A percentile compares a stretch with the other conserved stretches of the same genome.
These are phyloP conservation scores for Hirtodrosophila trivittata DNA, from an alignment of 2,888 invertebrate genomes.

Conservation along the genomic window DNA sequence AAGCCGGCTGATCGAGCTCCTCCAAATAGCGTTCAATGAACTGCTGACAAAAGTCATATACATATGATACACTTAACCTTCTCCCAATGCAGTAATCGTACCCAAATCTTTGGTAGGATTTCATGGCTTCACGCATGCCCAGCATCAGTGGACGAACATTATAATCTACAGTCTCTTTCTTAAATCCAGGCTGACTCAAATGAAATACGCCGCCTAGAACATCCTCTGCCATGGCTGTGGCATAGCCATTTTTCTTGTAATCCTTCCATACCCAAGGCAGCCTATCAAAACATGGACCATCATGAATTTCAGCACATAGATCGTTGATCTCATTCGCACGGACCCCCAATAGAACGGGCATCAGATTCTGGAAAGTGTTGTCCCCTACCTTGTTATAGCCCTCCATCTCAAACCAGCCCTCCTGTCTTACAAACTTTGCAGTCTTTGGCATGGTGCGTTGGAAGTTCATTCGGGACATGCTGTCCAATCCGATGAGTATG, in stretches of 20 bases:
- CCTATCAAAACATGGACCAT: slow-evolving; percentile 85
- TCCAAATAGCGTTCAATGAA: slow-evolving; percentile 86
- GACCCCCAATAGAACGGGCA: slow-evolving; percentile 89
- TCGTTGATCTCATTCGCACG: neutral
- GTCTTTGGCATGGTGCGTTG: slow-evolving; percentile 89
- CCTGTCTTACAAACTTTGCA: slow-evolving; percentile 86
- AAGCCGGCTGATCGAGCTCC: slow-evolving; percentile 84
- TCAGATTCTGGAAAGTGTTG: slow-evolving; percentile 93
- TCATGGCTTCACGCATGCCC: slow-evolving; percentile 85
- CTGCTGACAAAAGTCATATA: slow-evolving; percentile 87
- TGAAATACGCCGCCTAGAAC: slow-evolving; percentile 78
- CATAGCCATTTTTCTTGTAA: slow-evolving; percentile 88
- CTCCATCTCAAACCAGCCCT: slow-evolving; percentile 87
- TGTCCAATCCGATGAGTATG: slow-evolving; percentile 92
- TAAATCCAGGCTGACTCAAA: slow-evolving; percentile 84
- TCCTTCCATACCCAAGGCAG: slow-evolving; percentile 90
- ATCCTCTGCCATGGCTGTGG: slow-evolving; percentile 91
- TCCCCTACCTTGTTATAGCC: slow-evolving; percentile 91
- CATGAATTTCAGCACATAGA: slow-evolving; percentile 82
- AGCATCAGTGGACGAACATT: slow-evolving; percentile 89
- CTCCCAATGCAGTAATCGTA: slow-evolving; percentile 86
- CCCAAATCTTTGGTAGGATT: slow-evolving; percentile 3
- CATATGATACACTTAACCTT: slow-evolving; percentile 86
- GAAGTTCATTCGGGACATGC: slow-evolving; percentile 85
- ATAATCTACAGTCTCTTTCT: slow-evolving; percentile 89